phyloP scores from a whole-genome alignment of 2,113 vertebrate species.

The Strigops habroptila region DNA sequence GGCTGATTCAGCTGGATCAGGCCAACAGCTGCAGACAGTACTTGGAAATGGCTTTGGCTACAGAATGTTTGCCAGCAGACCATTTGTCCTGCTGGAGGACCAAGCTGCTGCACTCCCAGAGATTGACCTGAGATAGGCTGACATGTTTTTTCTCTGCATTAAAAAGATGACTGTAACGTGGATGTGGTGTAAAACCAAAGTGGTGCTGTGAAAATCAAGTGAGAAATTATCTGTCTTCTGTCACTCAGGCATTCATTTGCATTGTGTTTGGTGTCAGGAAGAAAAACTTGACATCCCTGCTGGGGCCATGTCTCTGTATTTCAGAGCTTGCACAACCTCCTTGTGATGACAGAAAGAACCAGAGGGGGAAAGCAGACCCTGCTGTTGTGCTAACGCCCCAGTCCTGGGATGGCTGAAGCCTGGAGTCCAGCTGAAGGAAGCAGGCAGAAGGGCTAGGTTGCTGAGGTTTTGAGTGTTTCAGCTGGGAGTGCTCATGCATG shows the following conservation, averaged over 20 bases:
- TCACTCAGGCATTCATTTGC: background rate
- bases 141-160: background rate
- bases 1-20: background rate
- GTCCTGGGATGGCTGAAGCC: background rate
- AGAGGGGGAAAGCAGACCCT: background rate
- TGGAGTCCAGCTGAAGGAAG: background rate
- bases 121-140: background rate
- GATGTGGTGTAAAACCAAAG: slow-evolving; percentile 2
- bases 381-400: fast-evolving
- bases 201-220: background rate
- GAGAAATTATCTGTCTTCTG: background rate
- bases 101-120: fast-evolving
- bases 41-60: background rate
- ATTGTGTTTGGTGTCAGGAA: background rate
- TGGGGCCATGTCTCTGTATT: background rate
- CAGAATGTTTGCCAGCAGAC: background rate
- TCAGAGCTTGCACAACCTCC: background rate
- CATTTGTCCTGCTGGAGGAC: fast-evolving
- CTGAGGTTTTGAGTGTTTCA: background rate
- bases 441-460: background rate
- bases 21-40: background rate
- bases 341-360: background rate
- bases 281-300: background rate
- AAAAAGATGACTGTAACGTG: background rate
- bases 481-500: fast-evolving